phyloP scores from a whole-genome alignment of 2,113 vertebrate species.

The Lasiurus cinereus region DNA sequence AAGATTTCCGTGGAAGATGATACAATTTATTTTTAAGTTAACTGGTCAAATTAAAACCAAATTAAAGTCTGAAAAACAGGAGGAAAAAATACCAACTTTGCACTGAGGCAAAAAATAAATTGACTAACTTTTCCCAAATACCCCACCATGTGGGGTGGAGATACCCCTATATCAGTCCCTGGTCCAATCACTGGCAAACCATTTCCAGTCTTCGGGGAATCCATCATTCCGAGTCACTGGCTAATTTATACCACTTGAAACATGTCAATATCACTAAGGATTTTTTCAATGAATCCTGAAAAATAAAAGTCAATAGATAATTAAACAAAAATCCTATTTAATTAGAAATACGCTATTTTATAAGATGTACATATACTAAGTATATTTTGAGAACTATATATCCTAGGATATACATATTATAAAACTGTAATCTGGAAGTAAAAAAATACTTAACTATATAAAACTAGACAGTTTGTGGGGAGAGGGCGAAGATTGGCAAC shows the following conservation, averaged over 20 bases:
- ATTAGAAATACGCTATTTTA: conserved; percentile 67
- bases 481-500: not conserved
- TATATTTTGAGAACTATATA: not conserved
- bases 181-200: conserved; percentile 95
- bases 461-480: not conserved
- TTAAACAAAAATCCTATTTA: conserved; percentile 86
- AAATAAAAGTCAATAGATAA: conserved; percentile 89
- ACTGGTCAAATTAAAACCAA: conserved; percentile 86
- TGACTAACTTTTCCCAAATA: conserved; percentile 99
- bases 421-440: not conserved
- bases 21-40: conserved; percentile 75
- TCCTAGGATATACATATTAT: conserved; percentile 33
- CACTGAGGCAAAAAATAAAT: conserved; percentile 94
- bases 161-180: conserved; percentile 95
- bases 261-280: conserved; percentile 91
- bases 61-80: conserved; percentile 86
- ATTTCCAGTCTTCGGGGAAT: conserved; percentile 92
- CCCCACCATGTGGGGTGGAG: conserved; percentile 95
- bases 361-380: conserved; percentile 9
- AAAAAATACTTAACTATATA: conserved; percentile 51
- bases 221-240: conserved; percentile 91
- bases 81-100: conserved; percentile 93
- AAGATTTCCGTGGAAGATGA: conserved; percentile 94
- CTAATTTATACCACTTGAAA: conserved; percentile 93
- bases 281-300: conserved; percentile 92